phyloP scores from a whole-genome alignment of 2,113 vertebrate species.

The Parotia lawesii region DNA sequence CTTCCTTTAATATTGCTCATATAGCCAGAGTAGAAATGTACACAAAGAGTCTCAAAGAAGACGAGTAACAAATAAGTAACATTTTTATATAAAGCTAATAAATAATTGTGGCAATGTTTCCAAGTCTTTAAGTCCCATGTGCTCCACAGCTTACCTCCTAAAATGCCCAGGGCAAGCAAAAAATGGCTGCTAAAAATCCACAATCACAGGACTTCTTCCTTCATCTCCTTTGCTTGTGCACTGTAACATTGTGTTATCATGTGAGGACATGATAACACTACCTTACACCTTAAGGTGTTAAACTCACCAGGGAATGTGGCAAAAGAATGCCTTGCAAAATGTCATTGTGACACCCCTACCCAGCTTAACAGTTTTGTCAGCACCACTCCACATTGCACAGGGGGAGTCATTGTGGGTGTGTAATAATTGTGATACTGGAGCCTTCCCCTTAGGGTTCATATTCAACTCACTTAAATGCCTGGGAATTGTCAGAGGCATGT shows the following conservation, averaged over 20 bases:
- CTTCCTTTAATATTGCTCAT: not conserved
- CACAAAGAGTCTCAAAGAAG: not conserved
- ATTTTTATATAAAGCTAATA: not conserved
- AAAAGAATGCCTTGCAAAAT: not conserved
- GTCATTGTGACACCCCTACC: not conserved
- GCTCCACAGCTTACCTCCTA: not conserved
- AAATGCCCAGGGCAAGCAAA: not conserved
- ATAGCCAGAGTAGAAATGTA: not conserved
- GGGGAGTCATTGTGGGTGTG: not conserved
- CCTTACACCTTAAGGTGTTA: not conserved
- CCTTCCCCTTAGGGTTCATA: not conserved
- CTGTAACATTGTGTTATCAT: not conserved
- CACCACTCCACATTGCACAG: not conserved
- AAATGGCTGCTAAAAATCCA: not conserved
- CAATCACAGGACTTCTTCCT: not conserved
- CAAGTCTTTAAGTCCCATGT: not conserved
- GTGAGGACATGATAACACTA: not conserved
- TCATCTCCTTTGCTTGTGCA: not conserved
- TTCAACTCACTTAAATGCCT: not conserved
- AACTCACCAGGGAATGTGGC: not conserved
- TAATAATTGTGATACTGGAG: not conserved
- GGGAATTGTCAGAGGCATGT: not conserved
- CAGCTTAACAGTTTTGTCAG: not conserved
- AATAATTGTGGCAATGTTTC: not conserved
- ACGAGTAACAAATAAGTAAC: not conserved